phyloP scores from a whole-genome alignment of 35 echinoderm and acorn worm species.

The Nesometra sesokonis region DNA sequence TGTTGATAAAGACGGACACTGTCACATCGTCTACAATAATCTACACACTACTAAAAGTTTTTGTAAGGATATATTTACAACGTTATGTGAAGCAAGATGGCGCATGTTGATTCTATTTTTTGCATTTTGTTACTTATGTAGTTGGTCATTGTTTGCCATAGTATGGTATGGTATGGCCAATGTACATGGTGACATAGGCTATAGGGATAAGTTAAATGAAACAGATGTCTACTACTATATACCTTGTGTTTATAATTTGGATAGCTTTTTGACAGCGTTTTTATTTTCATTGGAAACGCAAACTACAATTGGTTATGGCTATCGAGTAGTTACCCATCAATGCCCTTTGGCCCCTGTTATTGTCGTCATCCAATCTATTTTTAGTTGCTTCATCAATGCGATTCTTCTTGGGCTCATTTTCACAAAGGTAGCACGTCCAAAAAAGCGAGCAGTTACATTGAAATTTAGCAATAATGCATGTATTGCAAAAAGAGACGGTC shows the following conservation, averaged over 20 bases:
- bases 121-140: constrained; percentile 31
- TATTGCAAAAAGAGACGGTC: constrained; percentile 77
- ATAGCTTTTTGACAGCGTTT: constrained; percentile 78
- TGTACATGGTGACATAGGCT: constrained; percentile 66
- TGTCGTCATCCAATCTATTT: constrained; percentile 89
- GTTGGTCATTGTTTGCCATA: constrained; percentile 52
- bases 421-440: constrained; percentile 86
- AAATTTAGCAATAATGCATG: constrained; percentile 79
- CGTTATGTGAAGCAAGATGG: constrained; percentile 76
- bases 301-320: constrained; percentile 95
- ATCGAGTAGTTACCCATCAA: constrained; percentile 48
- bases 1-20: constrained; percentile 68
- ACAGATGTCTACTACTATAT: constrained; percentile 40
- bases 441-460: constrained; percentile 81
- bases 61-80: constrained; percentile 71
- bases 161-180: constrained; percentile 68
- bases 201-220: constrained; percentile 29
- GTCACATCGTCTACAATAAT: constrained; percentile 55
- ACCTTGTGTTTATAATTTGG: constrained; percentile 78
- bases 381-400: constrained; percentile 84
- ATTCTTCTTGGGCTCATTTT: constrained; percentile 80
- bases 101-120: constrained; percentile 65
- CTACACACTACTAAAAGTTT: constrained; percentile 34
- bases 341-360: constrained; percentile 60
- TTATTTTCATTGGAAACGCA: constrained; percentile 91